Percentiles rank a stretch among this genome's conserved stretches.
Conservation (phyloP, 1,140 invertebrate species). For the Lethrus apterus region DNA sequence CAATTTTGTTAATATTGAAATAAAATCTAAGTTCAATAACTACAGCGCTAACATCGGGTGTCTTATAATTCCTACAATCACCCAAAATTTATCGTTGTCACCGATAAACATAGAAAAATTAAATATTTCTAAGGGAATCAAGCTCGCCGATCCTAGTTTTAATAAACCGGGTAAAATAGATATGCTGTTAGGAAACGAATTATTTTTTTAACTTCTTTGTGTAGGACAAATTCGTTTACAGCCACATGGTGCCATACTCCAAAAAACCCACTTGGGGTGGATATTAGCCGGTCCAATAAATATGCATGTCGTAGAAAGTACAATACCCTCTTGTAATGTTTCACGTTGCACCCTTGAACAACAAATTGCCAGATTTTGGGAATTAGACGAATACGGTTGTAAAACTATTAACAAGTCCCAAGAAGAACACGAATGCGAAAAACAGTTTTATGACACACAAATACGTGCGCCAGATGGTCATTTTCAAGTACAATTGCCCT, state of each 20-base stretch:
- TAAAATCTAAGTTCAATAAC: neutral
- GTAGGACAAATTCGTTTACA: neutral
- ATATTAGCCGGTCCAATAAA: neutral
- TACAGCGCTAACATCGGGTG: neutral
- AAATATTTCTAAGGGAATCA: conserved; percentile 11
- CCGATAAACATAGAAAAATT: neutral
- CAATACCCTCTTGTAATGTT: conserved; percentile 11
- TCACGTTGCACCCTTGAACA: conserved; percentile 1
- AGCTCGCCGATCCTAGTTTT: conserved; percentile 8
- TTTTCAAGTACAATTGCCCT: conserved; percentile 8
- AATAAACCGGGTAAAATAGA: conserved; percentile 12
- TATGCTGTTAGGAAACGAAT: conserved; percentile 4
- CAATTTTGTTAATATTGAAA: neutral
- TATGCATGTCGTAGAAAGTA: neutral
- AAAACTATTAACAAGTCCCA: neutral
- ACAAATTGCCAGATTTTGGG: conserved; percentile 9
- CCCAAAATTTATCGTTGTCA: neutral
- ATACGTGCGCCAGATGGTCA: neutral
- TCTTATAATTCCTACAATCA: neutral
- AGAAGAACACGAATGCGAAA: conserved; percentile 10
- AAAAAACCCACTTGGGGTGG: conserved; percentile 16
- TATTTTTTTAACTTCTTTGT: conserved; percentile 14
- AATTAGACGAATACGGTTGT: conserved; percentile 3
- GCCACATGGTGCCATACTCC: neutral
- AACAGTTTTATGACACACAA: neutral